A percentile compares a stretch with the other conserved stretches of the same genome.
Evolutionary conservation across 2,797 vertebrate species (phyloP).

Genomic region (Lacerta bilineata): DNA sequence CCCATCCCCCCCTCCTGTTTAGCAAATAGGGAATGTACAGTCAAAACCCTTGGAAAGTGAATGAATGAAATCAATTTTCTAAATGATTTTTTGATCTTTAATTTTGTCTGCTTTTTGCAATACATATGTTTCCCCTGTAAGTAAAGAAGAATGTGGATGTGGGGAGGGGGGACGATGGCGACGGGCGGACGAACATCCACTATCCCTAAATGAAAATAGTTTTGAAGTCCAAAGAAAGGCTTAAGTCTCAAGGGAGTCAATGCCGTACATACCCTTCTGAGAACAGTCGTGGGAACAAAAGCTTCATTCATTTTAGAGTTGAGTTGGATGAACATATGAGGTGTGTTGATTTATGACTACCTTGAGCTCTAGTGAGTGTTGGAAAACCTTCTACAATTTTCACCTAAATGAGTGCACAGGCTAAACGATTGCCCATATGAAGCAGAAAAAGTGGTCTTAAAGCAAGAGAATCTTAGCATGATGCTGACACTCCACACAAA

Average conservation of each 20-base stretch:
- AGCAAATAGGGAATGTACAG: conserved; percentile 36
- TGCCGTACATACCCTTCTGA: background rate
- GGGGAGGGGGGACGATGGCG: no score
- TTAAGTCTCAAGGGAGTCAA: background rate
- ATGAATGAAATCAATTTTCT: conserved; percentile 22
- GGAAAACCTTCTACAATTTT: background rate
- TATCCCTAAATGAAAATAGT: background rate
- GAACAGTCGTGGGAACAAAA: background rate
- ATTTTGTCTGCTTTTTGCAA: background rate
- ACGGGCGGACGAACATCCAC: no score
- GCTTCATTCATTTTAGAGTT: background rate
- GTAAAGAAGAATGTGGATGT: background rate
- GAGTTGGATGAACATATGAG: background rate
- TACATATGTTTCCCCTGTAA: background rate
- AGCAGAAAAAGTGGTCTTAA: background rate
- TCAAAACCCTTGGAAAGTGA: conserved; percentile 68
- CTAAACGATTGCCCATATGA: background rate
- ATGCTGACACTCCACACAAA: background rate
- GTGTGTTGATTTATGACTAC: background rate
- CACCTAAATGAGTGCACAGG: background rate
- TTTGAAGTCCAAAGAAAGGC: background rate
- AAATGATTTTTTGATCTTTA: background rate
- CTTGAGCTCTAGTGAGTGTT: background rate
- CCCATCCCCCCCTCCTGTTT: conserved; percentile 62
- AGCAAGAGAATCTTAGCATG: background rate